Percentiles rank a stretch among this genome's conserved stretches.
phyloP scores from a whole-genome alignment of 2,888 invertebrate species.

The Leucoma salicis region DNA sequence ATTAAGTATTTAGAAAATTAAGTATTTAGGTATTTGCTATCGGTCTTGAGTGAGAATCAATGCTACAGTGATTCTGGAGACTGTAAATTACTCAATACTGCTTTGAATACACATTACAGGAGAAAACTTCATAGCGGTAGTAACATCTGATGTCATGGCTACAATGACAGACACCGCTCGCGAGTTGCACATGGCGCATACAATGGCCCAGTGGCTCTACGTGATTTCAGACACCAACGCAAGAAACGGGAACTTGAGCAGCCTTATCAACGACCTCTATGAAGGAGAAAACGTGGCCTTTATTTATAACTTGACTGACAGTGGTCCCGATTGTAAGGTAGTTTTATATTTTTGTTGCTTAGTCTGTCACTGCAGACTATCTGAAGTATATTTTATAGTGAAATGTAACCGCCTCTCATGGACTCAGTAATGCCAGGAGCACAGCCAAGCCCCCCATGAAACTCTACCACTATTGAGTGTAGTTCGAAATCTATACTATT shows the following conservation, averaged over 20 bases:
- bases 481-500: too few species aligned
- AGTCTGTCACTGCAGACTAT: too few species aligned
- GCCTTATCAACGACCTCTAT: constrained; percentile 80
- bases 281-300: constrained; percentile 93
- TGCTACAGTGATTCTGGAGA: too few species aligned
- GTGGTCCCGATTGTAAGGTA: constrained; percentile 79
- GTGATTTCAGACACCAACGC: constrained; percentile 84
- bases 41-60: too few species aligned
- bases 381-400: too few species aligned
- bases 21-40: too few species aligned
- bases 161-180: constrained; percentile 87
- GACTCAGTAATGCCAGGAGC: too few species aligned
- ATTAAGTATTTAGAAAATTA: too few species aligned
- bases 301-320: constrained; percentile 85
- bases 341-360: neutral
- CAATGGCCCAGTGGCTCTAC: constrained; percentile 91
- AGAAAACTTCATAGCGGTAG: constrained; percentile 84
- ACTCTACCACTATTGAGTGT: too few species aligned
- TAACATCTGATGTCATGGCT: constrained; percentile 83
- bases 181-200: constrained; percentile 84
- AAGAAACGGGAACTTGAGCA: constrained; percentile 74
- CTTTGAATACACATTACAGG: constrained; percentile 43
- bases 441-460: too few species aligned
- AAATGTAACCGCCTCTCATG: too few species aligned
- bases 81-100: too few species aligned